phyloP scores from a whole-genome alignment of 2,797 vertebrate genomes.

The Gymnocypris eckloni region DNA sequence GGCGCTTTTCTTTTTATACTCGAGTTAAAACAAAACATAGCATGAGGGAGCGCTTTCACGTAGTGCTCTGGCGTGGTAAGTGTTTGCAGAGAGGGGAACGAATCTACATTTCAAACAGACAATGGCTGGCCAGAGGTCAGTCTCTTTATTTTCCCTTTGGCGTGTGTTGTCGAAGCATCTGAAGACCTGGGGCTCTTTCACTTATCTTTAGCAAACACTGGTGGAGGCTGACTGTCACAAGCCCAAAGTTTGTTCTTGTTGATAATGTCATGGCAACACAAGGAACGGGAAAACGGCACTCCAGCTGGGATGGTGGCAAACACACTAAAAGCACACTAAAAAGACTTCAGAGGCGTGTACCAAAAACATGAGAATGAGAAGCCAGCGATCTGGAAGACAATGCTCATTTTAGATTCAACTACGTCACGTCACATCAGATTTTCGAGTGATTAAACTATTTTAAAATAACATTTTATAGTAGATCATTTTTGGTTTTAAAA shows the following conservation, averaged over 20 bases:
- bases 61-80: conserved; percentile 36
- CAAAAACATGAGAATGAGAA: neutral
- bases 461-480: neutral
- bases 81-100: conserved; percentile 53
- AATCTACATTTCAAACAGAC: conserved; percentile 57
- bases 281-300: conserved; percentile 42
- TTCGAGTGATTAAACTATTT: neutral
- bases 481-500: neutral
- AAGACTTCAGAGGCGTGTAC: neutral
- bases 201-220: conserved; percentile 64
- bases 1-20: conserved; percentile 55
- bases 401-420: neutral
- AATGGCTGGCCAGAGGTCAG: conserved; percentile 40
- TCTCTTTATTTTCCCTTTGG: conserved; percentile 45
- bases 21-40: conserved; percentile 59
- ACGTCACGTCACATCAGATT: neutral
- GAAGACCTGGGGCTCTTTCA: conserved; percentile 54
- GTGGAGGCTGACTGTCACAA: conserved; percentile 78
- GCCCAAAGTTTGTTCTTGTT: conserved; percentile 78
- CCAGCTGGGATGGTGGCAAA: conserved; percentile 40
- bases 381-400: neutral
- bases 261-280: conserved; percentile 66
- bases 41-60: conserved; percentile 43
- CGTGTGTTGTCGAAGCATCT: conserved; percentile 40
- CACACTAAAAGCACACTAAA: conserved; percentile 12